Conservation (phyloP, 2,888 invertebrate genomes). For the Flexamia atlantica region DNA sequence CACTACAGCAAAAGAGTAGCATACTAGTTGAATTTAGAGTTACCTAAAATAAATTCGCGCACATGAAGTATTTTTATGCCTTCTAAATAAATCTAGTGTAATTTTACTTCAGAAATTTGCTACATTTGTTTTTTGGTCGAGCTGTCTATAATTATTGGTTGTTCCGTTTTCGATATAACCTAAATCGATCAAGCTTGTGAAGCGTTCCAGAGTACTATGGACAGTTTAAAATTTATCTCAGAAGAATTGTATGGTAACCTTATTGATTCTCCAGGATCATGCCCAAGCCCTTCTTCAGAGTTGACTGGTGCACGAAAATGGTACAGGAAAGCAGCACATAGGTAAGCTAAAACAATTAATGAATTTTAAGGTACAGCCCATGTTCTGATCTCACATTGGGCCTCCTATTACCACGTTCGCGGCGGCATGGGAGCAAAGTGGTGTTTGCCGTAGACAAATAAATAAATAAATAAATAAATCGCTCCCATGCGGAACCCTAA, state of each 20-base stretch:
- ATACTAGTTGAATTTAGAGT: background rate
- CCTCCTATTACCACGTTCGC: too few relatives aligned
- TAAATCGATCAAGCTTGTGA: background rate
- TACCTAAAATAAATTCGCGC: background rate
- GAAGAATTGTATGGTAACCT: constrained; percentile 38
- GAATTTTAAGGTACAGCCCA: too few relatives aligned
- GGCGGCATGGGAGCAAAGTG: too few relatives aligned
- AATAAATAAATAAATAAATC: too few relatives aligned
- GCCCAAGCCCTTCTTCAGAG: constrained; percentile 40
- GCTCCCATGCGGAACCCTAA: too few relatives aligned
- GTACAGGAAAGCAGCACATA: constrained; percentile 52
- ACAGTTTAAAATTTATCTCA: constrained; percentile 49
- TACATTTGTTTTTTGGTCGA: too few relatives aligned
- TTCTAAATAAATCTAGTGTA: background rate
- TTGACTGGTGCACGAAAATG: constrained; percentile 14
- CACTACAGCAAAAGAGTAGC: background rate
- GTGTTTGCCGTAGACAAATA: too few relatives aligned
- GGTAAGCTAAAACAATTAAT: constrained; percentile 12
- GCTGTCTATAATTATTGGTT: background rate
- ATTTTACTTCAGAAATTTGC: background rate
- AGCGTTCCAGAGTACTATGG: constrained; percentile 37
- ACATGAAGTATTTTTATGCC: background rate
- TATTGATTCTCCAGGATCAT: constrained; percentile 27
- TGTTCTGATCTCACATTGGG: too few relatives aligned
- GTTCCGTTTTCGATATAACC: background rate